A percentile compares a stretch with the other conserved stretches of the same genome.
Conservation (phyloP, 1,140 invertebrate species). For the Drosophila nigromelanica region DNA sequence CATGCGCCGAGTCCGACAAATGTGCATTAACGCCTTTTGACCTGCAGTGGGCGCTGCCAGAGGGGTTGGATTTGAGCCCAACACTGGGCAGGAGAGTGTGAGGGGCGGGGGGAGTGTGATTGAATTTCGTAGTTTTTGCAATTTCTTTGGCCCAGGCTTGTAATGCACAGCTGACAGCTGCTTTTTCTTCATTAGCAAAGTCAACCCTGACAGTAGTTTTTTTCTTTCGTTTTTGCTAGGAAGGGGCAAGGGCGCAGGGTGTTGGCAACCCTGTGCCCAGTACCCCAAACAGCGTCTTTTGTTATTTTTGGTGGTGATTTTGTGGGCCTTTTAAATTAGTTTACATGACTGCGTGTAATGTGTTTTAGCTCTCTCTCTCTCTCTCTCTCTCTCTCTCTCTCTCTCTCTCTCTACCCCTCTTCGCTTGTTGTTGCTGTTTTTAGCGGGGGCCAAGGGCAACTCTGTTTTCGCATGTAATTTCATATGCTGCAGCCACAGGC, state of each 20-base stretch:
- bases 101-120: conserved; percentile 29
- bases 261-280: conserved; percentile 4
- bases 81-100: background rate
- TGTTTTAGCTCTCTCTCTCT: conserved; percentile 32
- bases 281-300: conserved; percentile 46
- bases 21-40: conserved; percentile 82
- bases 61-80: conserved; percentile 7
- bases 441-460: conserved; percentile 36
- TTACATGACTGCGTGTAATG: conserved; percentile 81
- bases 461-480: conserved; percentile 51
- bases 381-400: background rate
- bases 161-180: conserved; percentile 82
- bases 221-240: background rate
- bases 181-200: conserved; percentile 81
- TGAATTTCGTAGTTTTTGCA: conserved; percentile 70
- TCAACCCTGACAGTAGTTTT: conserved; percentile 58
- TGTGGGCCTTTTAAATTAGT: conserved; percentile 82
- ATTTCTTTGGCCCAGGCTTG: conserved; percentile 61
- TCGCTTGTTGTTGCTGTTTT: conserved; percentile 12
- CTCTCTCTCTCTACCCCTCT: background rate
- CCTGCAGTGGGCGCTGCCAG: conserved; percentile 53
- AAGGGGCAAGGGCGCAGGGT: background rate
- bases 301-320: conserved; percentile 75
- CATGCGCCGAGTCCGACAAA: conserved; percentile 54
- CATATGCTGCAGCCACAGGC: conserved; percentile 74